A percentile compares a stretch with the other conserved stretches of the same genome.
phyloP scores from a whole-genome alignment of 2,888 invertebrate species.

The Trichopria drosophilae region DNA sequence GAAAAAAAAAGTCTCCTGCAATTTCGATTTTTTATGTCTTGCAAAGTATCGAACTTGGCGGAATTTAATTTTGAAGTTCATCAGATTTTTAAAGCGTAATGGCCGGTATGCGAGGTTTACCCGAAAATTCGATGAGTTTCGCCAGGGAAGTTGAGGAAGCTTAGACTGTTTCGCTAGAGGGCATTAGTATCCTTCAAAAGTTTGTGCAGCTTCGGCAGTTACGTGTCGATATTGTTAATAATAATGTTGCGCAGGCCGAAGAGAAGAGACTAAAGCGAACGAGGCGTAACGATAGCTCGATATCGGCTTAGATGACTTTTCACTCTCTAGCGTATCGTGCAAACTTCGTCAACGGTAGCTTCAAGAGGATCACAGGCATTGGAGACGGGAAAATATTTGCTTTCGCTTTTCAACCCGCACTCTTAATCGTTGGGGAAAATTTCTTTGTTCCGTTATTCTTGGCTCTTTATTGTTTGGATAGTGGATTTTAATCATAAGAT shows the following conservation, averaged over 20 bases:
- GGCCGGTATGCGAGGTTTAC: too few relatives aligned
- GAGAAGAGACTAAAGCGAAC: conserved; percentile 10
- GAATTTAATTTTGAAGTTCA: too few relatives aligned
- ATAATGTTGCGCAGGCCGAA: conserved; percentile 24
- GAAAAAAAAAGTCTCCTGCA: too few relatives aligned
- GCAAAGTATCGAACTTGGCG: too few relatives aligned
- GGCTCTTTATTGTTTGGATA: too few relatives aligned
- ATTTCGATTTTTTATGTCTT: too few relatives aligned
- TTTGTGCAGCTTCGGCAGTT: conserved; percentile 39
- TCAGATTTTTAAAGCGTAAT: too few relatives aligned
- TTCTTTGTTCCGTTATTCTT: too few relatives aligned
- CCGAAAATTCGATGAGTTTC: too few relatives aligned
- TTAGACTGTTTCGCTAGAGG: conserved; percentile 19
- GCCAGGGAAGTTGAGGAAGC: too few relatives aligned
- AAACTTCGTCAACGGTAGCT: neutral
- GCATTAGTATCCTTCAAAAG: conserved; percentile 45
- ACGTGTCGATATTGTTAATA: conserved; percentile 45
- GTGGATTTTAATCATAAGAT: too few relatives aligned
- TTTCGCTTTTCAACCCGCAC: conserved; percentile 16
- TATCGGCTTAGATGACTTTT: conserved; percentile 23
- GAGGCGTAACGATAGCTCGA: conserved; percentile 13
- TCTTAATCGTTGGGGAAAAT: too few relatives aligned
- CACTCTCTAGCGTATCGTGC: conserved; percentile 10
- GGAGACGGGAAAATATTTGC: conserved; percentile 22
- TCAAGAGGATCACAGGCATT: conserved; percentile 7